phyloP scores from a whole-genome alignment of 2,888 invertebrate genomes.

The Chirona hameri region DNA sequence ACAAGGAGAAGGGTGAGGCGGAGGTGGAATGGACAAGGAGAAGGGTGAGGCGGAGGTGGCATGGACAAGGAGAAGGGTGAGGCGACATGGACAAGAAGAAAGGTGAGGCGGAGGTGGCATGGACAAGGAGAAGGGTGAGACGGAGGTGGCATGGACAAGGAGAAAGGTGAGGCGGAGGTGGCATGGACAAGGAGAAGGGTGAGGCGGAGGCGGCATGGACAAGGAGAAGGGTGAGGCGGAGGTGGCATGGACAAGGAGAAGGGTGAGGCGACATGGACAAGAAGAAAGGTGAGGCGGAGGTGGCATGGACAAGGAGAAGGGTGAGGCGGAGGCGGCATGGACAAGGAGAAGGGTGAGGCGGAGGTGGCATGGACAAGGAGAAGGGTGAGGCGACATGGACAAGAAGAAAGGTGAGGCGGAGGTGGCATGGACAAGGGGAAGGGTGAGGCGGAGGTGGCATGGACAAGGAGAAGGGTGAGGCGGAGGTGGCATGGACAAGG shows the following conservation, averaged over 20 bases:
- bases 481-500: constrained; percentile 93
- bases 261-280: constrained; percentile 86
- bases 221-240: constrained; percentile 73
- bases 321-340: constrained; percentile 84
- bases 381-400: constrained; percentile 89
- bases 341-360: constrained; percentile 75
- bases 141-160: constrained; percentile 93
- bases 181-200: constrained; percentile 87
- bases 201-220: constrained; percentile 87
- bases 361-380: constrained; percentile 91
- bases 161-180: constrained; percentile 78
- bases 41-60: constrained; percentile 80
- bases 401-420: constrained; percentile 73
- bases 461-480: constrained; percentile 78
- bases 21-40: constrained; percentile 91
- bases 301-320: constrained; percentile 88
- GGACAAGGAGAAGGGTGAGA: constrained; percentile 78
- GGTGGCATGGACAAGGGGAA: constrained; percentile 92
- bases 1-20: constrained; percentile 75
- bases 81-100: constrained; percentile 92
- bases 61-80: constrained; percentile 83
- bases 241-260: constrained; percentile 92
- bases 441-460: constrained; percentile 80
- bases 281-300: constrained; percentile 77
- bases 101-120: constrained; percentile 80